phyloP scores from a whole-genome alignment of 2,888 invertebrate genomes.

The Nomada goodeniana region DNA sequence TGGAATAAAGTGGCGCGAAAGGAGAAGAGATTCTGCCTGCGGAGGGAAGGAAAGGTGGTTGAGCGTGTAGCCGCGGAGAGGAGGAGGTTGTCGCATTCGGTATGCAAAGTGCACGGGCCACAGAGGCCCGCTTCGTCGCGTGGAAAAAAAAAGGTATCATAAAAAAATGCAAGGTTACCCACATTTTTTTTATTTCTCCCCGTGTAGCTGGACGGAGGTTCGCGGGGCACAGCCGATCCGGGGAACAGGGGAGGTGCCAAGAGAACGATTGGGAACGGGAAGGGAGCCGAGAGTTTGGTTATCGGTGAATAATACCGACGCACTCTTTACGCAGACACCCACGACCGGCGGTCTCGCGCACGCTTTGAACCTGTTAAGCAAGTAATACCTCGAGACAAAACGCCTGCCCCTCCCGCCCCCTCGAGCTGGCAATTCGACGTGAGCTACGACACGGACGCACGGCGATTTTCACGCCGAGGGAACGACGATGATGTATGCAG shows the following conservation, averaged over 20 bases:
- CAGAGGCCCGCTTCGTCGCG: slow-evolving; percentile 60
- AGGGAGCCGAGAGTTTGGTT: slow-evolving; percentile 49
- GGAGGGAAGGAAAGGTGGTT: background rate
- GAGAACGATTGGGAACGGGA: background rate
- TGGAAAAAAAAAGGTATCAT: slow-evolving; percentile 72
- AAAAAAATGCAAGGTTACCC: slow-evolving; percentile 82
- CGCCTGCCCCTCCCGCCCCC: background rate
- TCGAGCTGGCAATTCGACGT: slow-evolving; percentile 13
- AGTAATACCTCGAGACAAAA: slow-evolving; percentile 51
- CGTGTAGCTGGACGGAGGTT: slow-evolving; percentile 34
- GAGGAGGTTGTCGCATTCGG: slow-evolving; percentile 72
- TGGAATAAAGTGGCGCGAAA: slow-evolving; percentile 55
- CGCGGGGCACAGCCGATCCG: slow-evolving; percentile 43
- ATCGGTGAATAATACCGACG: slow-evolving; percentile 64
- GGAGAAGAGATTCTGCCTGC: slow-evolving; percentile 11
- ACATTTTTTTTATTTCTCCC: slow-evolving; percentile 75
- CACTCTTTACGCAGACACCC: slow-evolving; percentile 55
- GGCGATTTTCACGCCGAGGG: slow-evolving; percentile 13
- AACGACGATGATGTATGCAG: background rate
- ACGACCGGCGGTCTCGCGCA: slow-evolving; percentile 33
- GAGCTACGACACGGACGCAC: slow-evolving; percentile 18
- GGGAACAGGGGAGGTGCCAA: slow-evolving; percentile 11
- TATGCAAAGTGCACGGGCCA: slow-evolving; percentile 77
- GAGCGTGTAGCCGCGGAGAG: slow-evolving; percentile 21
- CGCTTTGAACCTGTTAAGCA: slow-evolving; percentile 50